A percentile compares a stretch with the other conserved stretches of the same genome.
These are phyloP conservation scores for Temnothorax unifasciatus DNA, from an alignment of 2,888 invertebrate genomes.

Conservation along the genomic window DNA sequence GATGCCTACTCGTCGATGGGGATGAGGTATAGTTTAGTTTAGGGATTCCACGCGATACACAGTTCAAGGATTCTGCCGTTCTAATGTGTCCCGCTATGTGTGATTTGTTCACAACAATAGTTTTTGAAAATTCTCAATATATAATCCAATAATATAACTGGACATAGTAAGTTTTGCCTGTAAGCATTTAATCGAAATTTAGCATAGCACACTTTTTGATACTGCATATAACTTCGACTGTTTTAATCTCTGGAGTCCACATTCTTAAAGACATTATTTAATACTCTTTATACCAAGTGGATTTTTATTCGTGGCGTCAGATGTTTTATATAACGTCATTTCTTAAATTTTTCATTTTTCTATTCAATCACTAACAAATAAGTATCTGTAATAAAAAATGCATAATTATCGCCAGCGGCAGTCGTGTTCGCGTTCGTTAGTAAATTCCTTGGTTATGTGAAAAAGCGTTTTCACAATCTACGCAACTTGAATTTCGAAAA, in stretches of 20 bases:
- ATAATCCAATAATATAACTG: background rate
- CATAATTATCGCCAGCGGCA: background rate
- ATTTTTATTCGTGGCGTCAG: background rate
- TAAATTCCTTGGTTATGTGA: background rate
- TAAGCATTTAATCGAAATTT: background rate
- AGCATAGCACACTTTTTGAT: background rate
- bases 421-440: background rate
- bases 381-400: background rate
- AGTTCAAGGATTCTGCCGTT: conserved; percentile 73
- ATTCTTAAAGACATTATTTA: background rate
- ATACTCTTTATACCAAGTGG: background rate
- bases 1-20: conserved; percentile 77
- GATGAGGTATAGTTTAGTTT: conserved; percentile 82
- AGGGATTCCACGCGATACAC: conserved; percentile 80
- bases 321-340: background rate
- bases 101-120: conserved; percentile 59
- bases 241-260: background rate
- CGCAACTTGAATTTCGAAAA: conserved; percentile 27
- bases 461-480: background rate
- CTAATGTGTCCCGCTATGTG: conserved; percentile 62
- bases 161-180: background rate
- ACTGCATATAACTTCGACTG: background rate
- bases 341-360: background rate
- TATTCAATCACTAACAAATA: background rate
- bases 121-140: conserved; percentile 31